Evolutionary conservation across 2,113 vertebrate genomes (phyloP).

Genomic region (Pica pica): DNA sequence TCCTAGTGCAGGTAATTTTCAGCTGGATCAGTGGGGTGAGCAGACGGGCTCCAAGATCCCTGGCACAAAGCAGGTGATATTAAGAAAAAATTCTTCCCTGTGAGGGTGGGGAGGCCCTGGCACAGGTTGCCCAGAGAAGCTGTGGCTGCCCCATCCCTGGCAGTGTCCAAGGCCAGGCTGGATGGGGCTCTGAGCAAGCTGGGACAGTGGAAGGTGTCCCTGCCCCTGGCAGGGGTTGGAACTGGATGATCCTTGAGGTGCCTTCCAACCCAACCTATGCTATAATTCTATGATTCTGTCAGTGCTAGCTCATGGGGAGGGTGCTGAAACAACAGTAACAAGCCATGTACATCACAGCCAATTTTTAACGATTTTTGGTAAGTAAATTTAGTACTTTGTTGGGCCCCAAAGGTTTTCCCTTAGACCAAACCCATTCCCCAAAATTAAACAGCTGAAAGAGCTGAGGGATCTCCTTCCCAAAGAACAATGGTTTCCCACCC

Average conservation of each 20-base stretch:
- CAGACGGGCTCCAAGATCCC: background rate
- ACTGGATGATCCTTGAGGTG: background rate
- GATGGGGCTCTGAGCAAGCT: rapidly evolving
- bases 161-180: rapidly evolving
- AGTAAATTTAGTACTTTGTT: background rate
- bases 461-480: background rate
- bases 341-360: rapidly evolving
- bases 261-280: background rate
- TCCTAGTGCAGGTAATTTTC: background rate
- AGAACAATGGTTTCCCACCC: background rate
- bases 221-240: background rate
- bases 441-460: background rate
- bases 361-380: background rate
- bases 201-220: background rate
- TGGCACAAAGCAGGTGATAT: background rate
- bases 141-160: background rate
- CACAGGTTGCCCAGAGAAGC: background rate
- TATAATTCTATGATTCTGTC: background rate
- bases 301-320: background rate
- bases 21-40: background rate
- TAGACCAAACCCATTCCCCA: background rate
- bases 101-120: background rate
- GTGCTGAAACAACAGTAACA: background rate
- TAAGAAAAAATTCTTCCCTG: background rate
- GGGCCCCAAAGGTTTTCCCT: background rate